Evolutionary conservation across 53 echinoderm and acorn worm genomes (phyloP), one percentile per base, ranked within the genome.

Genomic region (Zoroaster sp.): DNA sequence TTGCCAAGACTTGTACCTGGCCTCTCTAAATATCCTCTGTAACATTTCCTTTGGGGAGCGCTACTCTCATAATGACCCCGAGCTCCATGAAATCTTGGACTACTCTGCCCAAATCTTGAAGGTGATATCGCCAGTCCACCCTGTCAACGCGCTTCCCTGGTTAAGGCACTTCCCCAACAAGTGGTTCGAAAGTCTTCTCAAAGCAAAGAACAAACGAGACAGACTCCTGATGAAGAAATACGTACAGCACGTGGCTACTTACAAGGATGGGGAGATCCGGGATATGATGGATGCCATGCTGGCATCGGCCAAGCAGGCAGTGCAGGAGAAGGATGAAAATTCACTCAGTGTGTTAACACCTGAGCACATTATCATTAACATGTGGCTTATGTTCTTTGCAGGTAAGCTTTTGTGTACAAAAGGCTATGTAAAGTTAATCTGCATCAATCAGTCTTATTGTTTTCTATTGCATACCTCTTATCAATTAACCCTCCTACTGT

Each of bases 351-450:
- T 95, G 3, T 72, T 98, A 35, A 94, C 95, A 74, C 98, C 98
- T 1, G 98, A 98, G 73, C 98, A 98, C 74, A 94, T 98, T 46
- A 94, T 98, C 63, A 92, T 95, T 71, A 98, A 98, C 86, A 98
- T 98, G 98, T 98, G 98, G 98, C 89, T 98, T 45, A 98, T 98
- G 74, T 98, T 98, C 87, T 98, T 98, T 88, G 98, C 98, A 81
- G 98, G 98, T 96, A 88, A 93, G 91, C 75, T 33, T 49, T 31
- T n/a, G n/a, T n/a, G n/a, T n/a, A n/a, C n/a, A n/a, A n/a, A n/a
- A n/a, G n/a, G n/a, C n/a, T n/a, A n/a, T n/a, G n/a, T n/a, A n/a
- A n/a, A n/a, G n/a, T n/a, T n/a, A n/a, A n/a, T n/a, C n/a, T n/a
- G n/a, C n/a, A n/a, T n/a, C n/a, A n/a, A n/a, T n/a, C n/a, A n/a